A percentile compares a stretch with the other conserved stretches of the same genome.
Evolutionary conservation across 2,113 vertebrate species (phyloP).

Genomic region (Pygathrix nemaeus): DNA sequence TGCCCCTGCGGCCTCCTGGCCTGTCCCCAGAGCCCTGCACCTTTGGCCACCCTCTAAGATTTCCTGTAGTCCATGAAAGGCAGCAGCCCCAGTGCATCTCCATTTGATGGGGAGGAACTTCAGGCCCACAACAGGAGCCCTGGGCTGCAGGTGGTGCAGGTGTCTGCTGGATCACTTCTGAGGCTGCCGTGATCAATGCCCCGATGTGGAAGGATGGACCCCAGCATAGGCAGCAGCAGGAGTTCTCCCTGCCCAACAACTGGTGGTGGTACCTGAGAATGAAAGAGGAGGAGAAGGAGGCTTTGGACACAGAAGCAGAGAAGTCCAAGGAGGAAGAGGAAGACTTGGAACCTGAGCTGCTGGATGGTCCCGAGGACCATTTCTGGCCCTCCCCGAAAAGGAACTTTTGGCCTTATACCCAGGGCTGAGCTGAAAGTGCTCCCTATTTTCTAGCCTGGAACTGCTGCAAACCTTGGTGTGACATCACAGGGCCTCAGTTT

Average conservation of each 20-base stretch:
- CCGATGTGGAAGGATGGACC: background rate
- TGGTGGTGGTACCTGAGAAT: background rate
- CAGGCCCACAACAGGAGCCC: accelerated
- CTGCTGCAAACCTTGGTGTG: background rate
- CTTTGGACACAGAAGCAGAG: background rate
- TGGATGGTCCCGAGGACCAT: conserved; percentile 61
- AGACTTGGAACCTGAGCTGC: conserved; percentile 83
- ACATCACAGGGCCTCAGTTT: background rate
- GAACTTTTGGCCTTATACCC: conserved; percentile 80
- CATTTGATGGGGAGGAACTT: background rate
- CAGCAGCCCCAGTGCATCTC: background rate
- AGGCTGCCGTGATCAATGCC: conserved; percentile 75
- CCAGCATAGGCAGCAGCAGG: background rate
- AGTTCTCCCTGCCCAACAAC: background rate
- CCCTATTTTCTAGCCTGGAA: no score
- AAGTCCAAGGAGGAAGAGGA: conserved; percentile 66
- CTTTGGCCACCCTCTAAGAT: conserved; percentile 85
- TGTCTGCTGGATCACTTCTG: conserved; percentile 41
- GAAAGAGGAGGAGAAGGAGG: background rate
- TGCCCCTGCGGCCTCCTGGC: conserved; percentile 74
- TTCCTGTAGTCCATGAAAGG: no score
- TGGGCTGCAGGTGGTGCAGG: background rate
- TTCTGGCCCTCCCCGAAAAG: background rate
- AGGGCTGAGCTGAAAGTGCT: conserved; percentile 28
- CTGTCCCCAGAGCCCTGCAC: conserved; percentile 55